Evolutionary conservation across 1,140 invertebrate genomes (phyloP).

Genomic region (Drosophila grimshawi): DNA sequence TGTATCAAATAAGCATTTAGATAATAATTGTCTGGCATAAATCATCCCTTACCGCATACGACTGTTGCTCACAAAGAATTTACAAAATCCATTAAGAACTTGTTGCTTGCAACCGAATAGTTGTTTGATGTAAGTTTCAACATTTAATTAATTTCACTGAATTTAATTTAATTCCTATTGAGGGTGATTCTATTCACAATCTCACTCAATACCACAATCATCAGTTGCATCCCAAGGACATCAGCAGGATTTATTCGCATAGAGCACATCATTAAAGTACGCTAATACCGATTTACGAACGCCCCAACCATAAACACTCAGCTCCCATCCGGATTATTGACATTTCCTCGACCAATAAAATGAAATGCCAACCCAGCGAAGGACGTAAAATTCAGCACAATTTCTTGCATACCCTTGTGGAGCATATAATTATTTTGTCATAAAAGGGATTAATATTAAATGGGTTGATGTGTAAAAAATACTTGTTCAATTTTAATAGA

Average conservation of each 20-base stretch:
- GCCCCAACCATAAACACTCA: slow-evolving; percentile 46
- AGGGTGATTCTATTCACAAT: not conserved
- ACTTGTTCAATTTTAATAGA: no score
- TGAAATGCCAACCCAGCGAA: slow-evolving; percentile 53
- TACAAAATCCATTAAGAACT: not conserved
- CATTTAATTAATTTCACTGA: slow-evolving; percentile 70
- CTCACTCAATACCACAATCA: slow-evolving; percentile 30
- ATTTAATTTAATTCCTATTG: not conserved
- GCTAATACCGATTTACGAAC: slow-evolving; percentile 71
- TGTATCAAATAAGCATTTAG: no score
- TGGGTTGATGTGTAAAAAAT: no score
- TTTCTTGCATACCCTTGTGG: slow-evolving; percentile 1
- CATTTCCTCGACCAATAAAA: slow-evolving; percentile 55
- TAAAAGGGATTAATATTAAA: not conserved
- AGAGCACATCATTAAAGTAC: slow-evolving; percentile 57
- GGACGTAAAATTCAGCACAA: slow-evolving; percentile 69
- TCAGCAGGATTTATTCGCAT: slow-evolving; percentile 4
- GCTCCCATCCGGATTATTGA: slow-evolving; percentile 36
- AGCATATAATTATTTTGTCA: not conserved
- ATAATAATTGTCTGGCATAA: no score
- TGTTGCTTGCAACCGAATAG: not conserved
- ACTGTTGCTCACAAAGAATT: not conserved
- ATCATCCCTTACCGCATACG: not conserved
- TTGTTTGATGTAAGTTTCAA: slow-evolving; percentile 28
- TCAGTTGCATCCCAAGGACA: slow-evolving; percentile 38